Conservation (phyloP, 2,888 invertebrate genomes). For the Polylopha cassiicola region DNA sequence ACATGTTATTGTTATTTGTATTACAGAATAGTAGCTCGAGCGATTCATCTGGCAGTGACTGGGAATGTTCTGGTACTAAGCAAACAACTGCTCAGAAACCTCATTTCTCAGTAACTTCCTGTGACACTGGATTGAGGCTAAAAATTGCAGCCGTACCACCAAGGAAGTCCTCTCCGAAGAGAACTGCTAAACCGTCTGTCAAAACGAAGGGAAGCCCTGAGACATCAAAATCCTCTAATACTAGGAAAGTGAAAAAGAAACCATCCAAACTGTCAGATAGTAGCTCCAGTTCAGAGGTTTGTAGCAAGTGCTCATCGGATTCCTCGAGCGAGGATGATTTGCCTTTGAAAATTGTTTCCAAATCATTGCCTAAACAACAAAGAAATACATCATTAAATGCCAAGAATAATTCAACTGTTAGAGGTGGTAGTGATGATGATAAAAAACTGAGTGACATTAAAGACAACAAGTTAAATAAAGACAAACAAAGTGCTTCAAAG, state of each 20-base stretch:
- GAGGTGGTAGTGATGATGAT: slow-evolving; percentile 59
- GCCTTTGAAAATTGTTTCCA: slow-evolving; percentile 63
- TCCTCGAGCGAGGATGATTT: slow-evolving; percentile 70
- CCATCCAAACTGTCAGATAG: slow-evolving; percentile 53
- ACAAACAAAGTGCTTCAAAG: slow-evolving; percentile 52
- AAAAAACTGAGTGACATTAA: slow-evolving; percentile 44
- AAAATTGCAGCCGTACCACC: slow-evolving; percentile 79
- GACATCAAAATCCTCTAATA: slow-evolving; percentile 28
- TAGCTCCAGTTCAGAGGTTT: slow-evolving; percentile 71
- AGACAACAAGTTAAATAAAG: slow-evolving; percentile 46
- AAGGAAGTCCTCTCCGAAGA: slow-evolving; percentile 56
- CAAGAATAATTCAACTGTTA: slow-evolving; percentile 34
- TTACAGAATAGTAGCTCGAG: slow-evolving; percentile 66
- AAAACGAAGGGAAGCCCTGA: slow-evolving; percentile 58
- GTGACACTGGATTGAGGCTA: slow-evolving; percentile 78
- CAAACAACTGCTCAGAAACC: slow-evolving; percentile 54
- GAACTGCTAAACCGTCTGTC: slow-evolving; percentile 50
- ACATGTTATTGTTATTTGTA: slow-evolving; percentile 4
- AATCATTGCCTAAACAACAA: slow-evolving; percentile 54
- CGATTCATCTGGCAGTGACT: slow-evolving; percentile 64
- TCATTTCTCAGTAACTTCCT: slow-evolving; percentile 79
- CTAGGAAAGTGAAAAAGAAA: slow-evolving; percentile 36
- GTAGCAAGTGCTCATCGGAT: slow-evolving; percentile 67
- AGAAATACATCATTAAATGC: slow-evolving; percentile 42
- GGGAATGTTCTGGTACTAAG: slow-evolving; percentile 61